Evolutionary conservation across 1,140 invertebrate species (phyloP), one percentile per base, ranked within the genome.

Genomic region (Nymphalis io): DNA sequence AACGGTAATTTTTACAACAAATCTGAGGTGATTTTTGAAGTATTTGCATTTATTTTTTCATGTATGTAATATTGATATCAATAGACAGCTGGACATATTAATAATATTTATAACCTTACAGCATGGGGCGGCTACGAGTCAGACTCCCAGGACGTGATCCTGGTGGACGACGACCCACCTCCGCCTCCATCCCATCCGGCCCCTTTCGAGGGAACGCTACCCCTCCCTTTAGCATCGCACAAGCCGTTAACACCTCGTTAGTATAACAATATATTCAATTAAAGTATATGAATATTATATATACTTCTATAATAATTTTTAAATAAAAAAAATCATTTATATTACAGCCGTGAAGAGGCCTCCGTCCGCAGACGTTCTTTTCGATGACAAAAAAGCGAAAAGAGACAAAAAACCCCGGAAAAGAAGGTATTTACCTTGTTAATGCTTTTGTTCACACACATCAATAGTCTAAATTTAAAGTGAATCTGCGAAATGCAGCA

Each of bases 111-210:
- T 33, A 33, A 33, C 27, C 27, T 77, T 80, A 3, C 75, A 88
- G 88, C 81, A 42, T 90, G 83, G 87, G 86, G 82, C 57, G 89
- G 83, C 1, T 88, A 92, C 83, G 91, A 92, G 79, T 92, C 91
- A 20, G 91, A 92, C 78, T 92, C 91, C 8, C 88, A 92, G 80
- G 91, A 92, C 76, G 91, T 92, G 65, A 92, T 92, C 75, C 82
- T 92, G 53, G 89, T 91, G 75, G 91, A 92, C 74, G 89, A 91
- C 71, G 88, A 91, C 73, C 83, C 83, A 1, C 80, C 80, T 3
- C 62, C 72, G 23, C 74, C 75, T 0, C 73, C 78, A 48, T 27
- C 42, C 38, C 27, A 33, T 8, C 73, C 68, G 58, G 70, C 68
- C 80, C 79, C 6, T 62, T 68, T 27, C 72, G 73, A 0, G 71